phyloP scores from a whole-genome alignment of 2,113 vertebrate genomes.

The Hemibagrus wyckioides region DNA sequence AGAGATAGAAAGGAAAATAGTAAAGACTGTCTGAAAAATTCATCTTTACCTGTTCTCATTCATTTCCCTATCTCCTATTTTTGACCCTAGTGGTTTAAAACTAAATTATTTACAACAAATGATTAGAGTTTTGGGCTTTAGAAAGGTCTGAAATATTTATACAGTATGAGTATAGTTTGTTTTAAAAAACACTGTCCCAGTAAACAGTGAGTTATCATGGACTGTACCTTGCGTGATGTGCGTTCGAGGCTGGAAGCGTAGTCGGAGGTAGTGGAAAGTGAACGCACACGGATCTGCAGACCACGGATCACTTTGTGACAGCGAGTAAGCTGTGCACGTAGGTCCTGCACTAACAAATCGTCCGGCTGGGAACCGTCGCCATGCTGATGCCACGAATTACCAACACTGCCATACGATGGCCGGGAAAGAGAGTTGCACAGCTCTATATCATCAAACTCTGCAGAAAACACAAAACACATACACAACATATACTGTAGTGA shows the following conservation, averaged over 20 bases:
- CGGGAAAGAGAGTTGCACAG: slow-evolving; percentile 73
- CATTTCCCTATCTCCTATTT: background rate
- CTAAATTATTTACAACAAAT: background rate
- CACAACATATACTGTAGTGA: background rate
- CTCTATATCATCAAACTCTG: slow-evolving; percentile 87
- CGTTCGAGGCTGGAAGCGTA: slow-evolving; percentile 86
- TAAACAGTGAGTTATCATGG: background rate
- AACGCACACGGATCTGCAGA: slow-evolving; percentile 83
- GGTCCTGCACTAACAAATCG: slow-evolving; percentile 75
- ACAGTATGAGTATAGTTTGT: background rate
- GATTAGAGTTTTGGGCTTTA: background rate
- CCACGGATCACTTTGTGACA: slow-evolving; percentile 86
- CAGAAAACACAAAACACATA: background rate
- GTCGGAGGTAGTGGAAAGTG: slow-evolving; percentile 85
- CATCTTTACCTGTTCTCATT: background rate
- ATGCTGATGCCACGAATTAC: slow-evolving; percentile 55
- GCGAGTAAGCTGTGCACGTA: slow-evolving; percentile 82
- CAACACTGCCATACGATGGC: slow-evolving; percentile 66
- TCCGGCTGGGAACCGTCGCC: background rate
- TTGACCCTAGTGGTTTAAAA: background rate
- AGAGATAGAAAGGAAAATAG: background rate
- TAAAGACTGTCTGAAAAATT: background rate
- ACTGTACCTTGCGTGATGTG: slow-evolving; percentile 71
- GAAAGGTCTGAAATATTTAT: background rate
- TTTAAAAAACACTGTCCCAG: background rate